phyloP scores from a whole-genome alignment of 2,113 vertebrate genomes.

The Dinomys branickii region DNA sequence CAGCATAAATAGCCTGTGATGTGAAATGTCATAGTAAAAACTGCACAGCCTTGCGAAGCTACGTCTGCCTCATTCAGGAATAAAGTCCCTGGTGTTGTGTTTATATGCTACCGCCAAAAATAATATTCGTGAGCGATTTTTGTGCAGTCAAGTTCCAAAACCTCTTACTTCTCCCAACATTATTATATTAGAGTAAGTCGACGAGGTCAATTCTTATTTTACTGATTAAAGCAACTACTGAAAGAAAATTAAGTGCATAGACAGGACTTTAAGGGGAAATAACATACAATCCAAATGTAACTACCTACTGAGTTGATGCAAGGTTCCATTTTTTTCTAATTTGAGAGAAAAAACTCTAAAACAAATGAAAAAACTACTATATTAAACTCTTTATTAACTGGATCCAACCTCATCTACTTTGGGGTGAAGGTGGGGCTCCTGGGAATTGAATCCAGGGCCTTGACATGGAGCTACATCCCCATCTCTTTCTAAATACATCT shows the following conservation, averaged over 20 bases:
- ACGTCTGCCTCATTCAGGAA: background rate
- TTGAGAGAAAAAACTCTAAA: background rate
- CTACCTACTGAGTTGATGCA: background rate
- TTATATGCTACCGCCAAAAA: slow-evolving; percentile 17
- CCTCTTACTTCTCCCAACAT: background rate
- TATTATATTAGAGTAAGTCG: background rate
- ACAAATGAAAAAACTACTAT: slow-evolving; percentile 25
- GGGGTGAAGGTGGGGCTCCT: background rate
- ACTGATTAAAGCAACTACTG: background rate
- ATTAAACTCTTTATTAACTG: background rate
- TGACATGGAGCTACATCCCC: background rate
- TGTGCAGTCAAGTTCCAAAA: background rate
- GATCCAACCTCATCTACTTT: background rate
- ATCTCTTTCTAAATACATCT: background rate
- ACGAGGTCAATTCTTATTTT: background rate
- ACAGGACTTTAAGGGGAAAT: background rate
- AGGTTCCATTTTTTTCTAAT: background rate
- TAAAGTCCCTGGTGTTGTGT: background rate
- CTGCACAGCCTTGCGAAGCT: background rate
- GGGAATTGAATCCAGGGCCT: background rate
- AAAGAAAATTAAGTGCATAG: slow-evolving; percentile 1
- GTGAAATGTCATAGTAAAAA: slow-evolving; percentile 53
- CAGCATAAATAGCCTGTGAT: slow-evolving; percentile 72
- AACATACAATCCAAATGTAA: slow-evolving; percentile 32
- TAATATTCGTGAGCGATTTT: background rate